Evolutionary conservation across 2,797 vertebrate genomes (phyloP), one percentile per base, ranked within the genome.

Genomic region (Chloroceryle inda): DNA sequence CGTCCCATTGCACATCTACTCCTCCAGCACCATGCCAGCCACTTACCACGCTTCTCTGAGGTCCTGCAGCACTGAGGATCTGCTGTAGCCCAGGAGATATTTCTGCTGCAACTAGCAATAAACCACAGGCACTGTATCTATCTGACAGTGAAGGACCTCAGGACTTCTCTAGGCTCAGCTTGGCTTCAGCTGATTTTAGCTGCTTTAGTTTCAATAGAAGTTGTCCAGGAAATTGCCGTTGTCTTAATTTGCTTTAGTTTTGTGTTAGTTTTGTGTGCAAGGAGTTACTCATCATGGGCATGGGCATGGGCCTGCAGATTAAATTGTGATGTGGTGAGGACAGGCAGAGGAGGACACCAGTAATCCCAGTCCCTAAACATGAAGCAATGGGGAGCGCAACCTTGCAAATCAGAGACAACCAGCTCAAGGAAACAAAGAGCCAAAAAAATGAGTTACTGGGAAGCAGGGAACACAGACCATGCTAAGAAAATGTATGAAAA

Each of bases 321-420:
- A 23, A 67, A 37, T 1, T 9, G 33, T 21, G 27, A 5, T 9
- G 38, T 9, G 66, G 62, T 24, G 27, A 56, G 21, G 27, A 21
- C 40, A 55, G 42, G 33, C 6, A 63, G 50, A 40, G 27, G 35
- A 61, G 27, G 61, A 26, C 42, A 27, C 1, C 0, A 3, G 68
- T 50, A 62, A 6, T 49, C 27, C 59, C 45, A 37, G 26, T 4
- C 50, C 55, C 19, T 21, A 22, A 15, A 38, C n/a, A 20, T 1
- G 1, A 53, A 74, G 33, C 6, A 10, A 45, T 8, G 47, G 24
- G 56, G 13, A 1, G 10, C 35, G 21, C 27, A 26, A 9, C 16
- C 7, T 40, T n/a, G n/a, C 0, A 0, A 35, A 40, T 6, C 52
- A 42, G 49, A 44, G 37, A 61, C 44, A 42, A 33, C 22, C 67